Base-by-base conservation (phyloP, 2,888 invertebrate genomes). In the Congeria kusceri region DNA sequence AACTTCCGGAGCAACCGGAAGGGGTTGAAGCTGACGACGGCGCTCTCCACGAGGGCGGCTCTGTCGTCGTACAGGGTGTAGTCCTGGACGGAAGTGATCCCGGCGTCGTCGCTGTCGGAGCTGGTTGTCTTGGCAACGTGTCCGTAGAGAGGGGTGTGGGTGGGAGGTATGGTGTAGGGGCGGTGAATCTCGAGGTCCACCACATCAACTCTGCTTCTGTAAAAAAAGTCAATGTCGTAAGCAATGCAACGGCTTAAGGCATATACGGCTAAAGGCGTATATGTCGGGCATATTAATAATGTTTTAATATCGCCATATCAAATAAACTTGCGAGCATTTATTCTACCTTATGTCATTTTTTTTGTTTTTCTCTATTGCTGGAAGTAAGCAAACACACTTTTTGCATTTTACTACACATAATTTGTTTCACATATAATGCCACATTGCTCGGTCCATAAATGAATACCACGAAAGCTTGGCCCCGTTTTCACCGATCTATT, bases 1-100 rank as follows among this genome's bases (percentile, higher is more conserved):
- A 79, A 67, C 67, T 70, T 76, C 29, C 72, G 53, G 27, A 83
- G 74, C 25, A 79, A 53, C 49, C 70, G 64, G 70, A 83, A 83
- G 57, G 83, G 83, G 62, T 79, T 83, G 53, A 77, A 77, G 75
- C 79, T 79, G 79, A 83, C 77, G 71, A 79, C 70, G 76, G 72
- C 72, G 15, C 70, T 61, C 49, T 77, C 72, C 29, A 83, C 47
- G 27, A 83, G 77, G 0, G 73, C 74, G 15, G 83, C 65, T 25
- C 62, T 57, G 67, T 83, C 83, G 28, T 83, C 79, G 56, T 65
- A 72, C 58, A 78, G 61, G 32, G 62, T 76, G 67, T 67, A 77
- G 4, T 79, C 79, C 69, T 78, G 75, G 2, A 71, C 56, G 0
- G 79, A 76, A 29, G n/a, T 27, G 66, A 58, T 70, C 11, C 64